These are phyloP conservation scores for Erpornis zantholeuca DNA, from an alignment of 2,113 vertebrate species.

Conservation along the genomic window DNA sequence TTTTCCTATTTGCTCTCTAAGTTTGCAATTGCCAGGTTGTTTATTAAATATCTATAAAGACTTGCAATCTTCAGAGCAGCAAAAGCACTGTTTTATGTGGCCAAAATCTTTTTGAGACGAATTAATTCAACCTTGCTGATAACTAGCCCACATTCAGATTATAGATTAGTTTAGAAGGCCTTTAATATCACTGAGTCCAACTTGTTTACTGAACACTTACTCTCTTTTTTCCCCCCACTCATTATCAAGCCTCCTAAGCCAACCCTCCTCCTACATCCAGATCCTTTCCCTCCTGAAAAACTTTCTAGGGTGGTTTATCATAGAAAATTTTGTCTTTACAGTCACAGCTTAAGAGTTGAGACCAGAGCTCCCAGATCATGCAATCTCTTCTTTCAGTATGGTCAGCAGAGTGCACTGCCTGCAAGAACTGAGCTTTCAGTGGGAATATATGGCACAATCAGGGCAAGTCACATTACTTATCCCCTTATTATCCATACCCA, in stretches of 20 bases:
- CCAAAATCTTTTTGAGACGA: background rate
- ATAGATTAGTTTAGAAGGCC: accelerated
- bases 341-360: background rate
- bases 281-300: too few species aligned
- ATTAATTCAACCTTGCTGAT: background rate
- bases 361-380: background rate
- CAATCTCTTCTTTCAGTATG: background rate
- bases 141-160: background rate
- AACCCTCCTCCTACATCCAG: background rate
- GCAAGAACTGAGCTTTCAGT: background rate
- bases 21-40: background rate
- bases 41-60: background rate
- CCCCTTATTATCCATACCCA: background rate
- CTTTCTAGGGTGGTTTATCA: background rate
- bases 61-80: background rate
- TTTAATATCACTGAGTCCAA: background rate
- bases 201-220: background rate
- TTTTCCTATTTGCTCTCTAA: background rate
- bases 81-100: background rate
- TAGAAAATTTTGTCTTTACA: background rate
- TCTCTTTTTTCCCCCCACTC: background rate
- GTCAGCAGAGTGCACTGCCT: background rate
- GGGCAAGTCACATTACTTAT: background rate
- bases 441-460: accelerated
- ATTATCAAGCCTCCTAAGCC: background rate